Evolutionary conservation across 2,113 vertebrate species (phyloP).

Genomic region (Dromaius novaehollandiae): DNA sequence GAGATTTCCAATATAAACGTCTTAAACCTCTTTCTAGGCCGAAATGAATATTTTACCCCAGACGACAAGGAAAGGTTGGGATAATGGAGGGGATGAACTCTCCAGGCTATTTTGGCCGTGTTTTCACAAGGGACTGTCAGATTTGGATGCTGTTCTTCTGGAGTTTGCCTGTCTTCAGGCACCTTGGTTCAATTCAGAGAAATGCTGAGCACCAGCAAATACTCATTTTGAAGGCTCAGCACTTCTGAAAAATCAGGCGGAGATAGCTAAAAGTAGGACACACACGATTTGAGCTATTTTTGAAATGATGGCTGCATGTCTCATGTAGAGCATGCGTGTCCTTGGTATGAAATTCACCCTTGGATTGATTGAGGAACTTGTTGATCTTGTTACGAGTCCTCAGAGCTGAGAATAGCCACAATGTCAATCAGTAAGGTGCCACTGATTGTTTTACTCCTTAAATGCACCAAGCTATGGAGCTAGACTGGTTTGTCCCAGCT

Average conservation of each 20-base stretch:
- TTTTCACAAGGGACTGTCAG: neutral
- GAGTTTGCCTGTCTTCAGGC: neutral
- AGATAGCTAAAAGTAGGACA: conserved; percentile 61
- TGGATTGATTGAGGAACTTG: neutral
- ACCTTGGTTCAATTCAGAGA: neutral
- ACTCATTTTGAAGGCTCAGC: neutral
- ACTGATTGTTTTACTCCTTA: neutral
- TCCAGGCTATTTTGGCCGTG: neutral
- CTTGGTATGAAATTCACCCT: neutral
- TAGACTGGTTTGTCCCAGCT: neutral
- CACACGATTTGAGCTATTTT: neutral
- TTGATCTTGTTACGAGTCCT: neutral
- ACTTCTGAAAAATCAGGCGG: conserved; percentile 53
- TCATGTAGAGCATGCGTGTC: neutral
- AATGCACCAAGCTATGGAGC: neutral
- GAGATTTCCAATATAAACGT: conserved; percentile 2
- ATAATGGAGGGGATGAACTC: neutral
- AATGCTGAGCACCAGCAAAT: conserved; percentile 32
- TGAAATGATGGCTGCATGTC: neutral
- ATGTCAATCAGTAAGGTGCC: neutral
- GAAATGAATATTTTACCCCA: neutral
- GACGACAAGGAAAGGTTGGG: neutral
- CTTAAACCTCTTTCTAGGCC: neutral
- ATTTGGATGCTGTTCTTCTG: neutral
- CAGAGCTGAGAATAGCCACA: neutral